Conservation (phyloP, 2,797 vertebrate genomes). For the Linurgus olivaceus region DNA sequence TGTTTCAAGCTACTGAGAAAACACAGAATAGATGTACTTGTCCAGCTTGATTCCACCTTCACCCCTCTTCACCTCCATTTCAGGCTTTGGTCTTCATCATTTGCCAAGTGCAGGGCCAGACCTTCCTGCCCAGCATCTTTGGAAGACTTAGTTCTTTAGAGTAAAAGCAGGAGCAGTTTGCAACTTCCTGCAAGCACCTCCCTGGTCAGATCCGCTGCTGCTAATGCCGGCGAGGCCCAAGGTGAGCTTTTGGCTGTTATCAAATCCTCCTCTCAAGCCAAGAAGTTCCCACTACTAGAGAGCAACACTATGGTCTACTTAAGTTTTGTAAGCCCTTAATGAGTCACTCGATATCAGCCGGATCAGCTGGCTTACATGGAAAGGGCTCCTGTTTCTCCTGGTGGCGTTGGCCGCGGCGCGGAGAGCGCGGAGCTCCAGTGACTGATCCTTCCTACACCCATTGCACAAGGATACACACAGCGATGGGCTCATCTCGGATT, state of each 20-base stretch:
- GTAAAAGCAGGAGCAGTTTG: not conserved
- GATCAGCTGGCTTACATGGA: slow-evolving; percentile 53
- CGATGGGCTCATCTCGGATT: slow-evolving; percentile 53
- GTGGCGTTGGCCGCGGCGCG: not conserved
- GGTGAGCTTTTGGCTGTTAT: slow-evolving; percentile 22
- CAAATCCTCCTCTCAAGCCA: slow-evolving; percentile 50
- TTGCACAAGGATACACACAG: slow-evolving; percentile 45
- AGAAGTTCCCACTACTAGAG: slow-evolving; percentile 51
- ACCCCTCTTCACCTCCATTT: not conserved
- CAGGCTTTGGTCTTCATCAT: not conserved
- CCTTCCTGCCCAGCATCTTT: not conserved
- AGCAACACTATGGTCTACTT: slow-evolving; percentile 44
- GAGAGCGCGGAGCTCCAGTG: not conserved
- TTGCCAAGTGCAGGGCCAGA: not conserved
- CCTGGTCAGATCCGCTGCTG: not conserved
- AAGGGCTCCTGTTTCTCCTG: slow-evolving; percentile 44
- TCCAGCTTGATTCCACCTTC: not conserved
- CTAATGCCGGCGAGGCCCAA: not conserved
- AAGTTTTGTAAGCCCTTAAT: slow-evolving; percentile 61
- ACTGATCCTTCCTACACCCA: slow-evolving; percentile 45
- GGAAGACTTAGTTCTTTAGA: not conserved
- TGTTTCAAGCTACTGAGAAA: not conserved
- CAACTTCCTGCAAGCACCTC: not conserved
- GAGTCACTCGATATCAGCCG: slow-evolving; percentile 47
- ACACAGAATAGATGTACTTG: not conserved